phyloP scores from a whole-genome alignment of 2,113 vertebrate genomes.

The Ciconia maguari region DNA sequence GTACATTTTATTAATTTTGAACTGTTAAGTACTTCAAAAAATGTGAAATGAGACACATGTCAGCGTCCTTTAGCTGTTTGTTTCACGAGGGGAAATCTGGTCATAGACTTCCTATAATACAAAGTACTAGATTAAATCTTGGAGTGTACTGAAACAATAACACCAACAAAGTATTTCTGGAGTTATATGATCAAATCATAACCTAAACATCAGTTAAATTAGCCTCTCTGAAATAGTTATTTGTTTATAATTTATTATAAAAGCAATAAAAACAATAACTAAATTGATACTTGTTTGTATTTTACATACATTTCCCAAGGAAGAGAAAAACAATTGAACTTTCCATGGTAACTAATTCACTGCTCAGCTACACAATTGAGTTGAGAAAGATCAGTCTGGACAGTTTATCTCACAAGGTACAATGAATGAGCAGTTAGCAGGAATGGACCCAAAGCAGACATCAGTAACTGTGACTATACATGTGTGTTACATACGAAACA shows the following conservation, averaged over 20 bases:
- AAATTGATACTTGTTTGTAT: not conserved
- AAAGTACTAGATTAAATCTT: not conserved
- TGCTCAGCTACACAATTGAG: not conserved
- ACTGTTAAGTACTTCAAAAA: not conserved
- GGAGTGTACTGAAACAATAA: not conserved
- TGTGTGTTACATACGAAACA: not conserved
- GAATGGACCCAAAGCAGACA: not conserved
- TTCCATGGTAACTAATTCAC: not conserved
- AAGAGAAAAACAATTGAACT: not conserved
- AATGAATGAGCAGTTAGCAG: not conserved
- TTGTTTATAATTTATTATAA: not conserved
- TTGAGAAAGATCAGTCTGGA: not conserved
- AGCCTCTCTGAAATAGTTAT: not conserved
- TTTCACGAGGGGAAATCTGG: not conserved
- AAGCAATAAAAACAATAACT: not conserved
- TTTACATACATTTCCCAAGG: not conserved
- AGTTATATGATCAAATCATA: not conserved
- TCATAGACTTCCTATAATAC: not conserved
- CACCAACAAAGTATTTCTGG: not conserved
- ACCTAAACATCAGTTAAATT: not conserved
- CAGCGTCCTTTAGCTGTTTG: not conserved
- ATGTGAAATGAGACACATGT: not conserved
- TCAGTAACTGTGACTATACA: not conserved
- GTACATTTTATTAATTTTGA: not conserved
- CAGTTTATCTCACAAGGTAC: not conserved